These are phyloP conservation scores for Lates calcarifer DNA, from an alignment of 2,113 vertebrate genomes.

Conservation along the genomic window DNA sequence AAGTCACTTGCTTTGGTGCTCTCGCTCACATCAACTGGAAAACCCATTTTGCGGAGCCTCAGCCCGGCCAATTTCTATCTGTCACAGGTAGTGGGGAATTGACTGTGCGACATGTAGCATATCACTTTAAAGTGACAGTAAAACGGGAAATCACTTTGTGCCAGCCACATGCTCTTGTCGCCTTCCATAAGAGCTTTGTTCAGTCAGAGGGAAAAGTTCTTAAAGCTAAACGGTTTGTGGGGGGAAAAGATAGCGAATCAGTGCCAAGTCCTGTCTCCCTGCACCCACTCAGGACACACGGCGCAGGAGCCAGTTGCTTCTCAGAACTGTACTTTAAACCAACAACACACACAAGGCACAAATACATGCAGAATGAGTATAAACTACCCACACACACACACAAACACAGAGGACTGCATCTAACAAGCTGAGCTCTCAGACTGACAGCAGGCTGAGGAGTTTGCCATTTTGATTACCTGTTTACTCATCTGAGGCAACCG, in stretches of 20 bases:
- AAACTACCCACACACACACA: background rate
- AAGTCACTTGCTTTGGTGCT: constrained; percentile 60
- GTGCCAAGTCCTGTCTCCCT: constrained; percentile 56
- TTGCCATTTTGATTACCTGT: background rate
- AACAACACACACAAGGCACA: constrained; percentile 7
- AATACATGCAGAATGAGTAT: background rate
- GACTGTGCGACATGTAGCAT: constrained; percentile 78
- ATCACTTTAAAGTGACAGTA: constrained; percentile 81
- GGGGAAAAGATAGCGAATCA: constrained; percentile 58
- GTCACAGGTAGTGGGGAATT: constrained; percentile 79
- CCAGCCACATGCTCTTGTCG: constrained; percentile 75
- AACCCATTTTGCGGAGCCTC: constrained; percentile 76
- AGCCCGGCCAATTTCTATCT: constrained; percentile 77
- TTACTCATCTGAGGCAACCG: constrained; percentile 11
- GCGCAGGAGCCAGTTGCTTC: constrained; percentile 9
- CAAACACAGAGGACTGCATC: background rate
- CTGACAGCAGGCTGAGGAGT: background rate
- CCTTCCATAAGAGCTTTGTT: constrained; percentile 79
- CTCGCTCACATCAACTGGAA: constrained; percentile 77
- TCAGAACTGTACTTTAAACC: background rate
- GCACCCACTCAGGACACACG: constrained; percentile 38
- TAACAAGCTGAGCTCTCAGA: constrained; percentile 23
- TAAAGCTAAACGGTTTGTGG: constrained; percentile 73
- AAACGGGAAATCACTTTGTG: constrained; percentile 80
- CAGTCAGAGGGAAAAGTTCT: constrained; percentile 77